A percentile compares a stretch with the other conserved stretches of the same genome.
phyloP scores from a whole-genome alignment of 2,888 invertebrate species.

The Tridacna crocea region DNA sequence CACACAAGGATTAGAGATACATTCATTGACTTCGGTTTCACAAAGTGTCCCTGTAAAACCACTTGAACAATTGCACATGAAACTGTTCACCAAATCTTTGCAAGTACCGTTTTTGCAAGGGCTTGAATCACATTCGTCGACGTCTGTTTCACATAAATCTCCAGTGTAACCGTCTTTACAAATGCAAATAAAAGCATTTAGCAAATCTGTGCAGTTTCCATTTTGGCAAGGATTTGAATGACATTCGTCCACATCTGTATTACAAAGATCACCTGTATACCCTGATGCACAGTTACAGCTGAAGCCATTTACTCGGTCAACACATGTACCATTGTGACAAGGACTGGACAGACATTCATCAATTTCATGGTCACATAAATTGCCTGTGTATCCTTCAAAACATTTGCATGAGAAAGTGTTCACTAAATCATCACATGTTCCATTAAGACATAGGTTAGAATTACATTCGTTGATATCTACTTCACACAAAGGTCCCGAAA shows the following conservation, averaged over 20 bases:
- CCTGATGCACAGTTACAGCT: neutral
- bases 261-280: neutral
- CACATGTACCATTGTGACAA: neutral
- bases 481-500: neutral
- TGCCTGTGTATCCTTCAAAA: conserved; percentile 54
- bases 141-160: conserved; percentile 49
- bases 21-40: conserved; percentile 12
- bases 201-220: conserved; percentile 11
- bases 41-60: conserved; percentile 5
- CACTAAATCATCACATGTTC: conserved; percentile 56
- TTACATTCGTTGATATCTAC: neutral
- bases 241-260: conserved; percentile 20
- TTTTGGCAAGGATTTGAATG: neutral
- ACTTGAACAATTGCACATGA: neutral
- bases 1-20: neutral
- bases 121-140: conserved; percentile 3
- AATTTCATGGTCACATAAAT: neutral
- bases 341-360: neutral
- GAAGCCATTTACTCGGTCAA: neutral
- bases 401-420: conserved; percentile 65
- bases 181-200: neutral
- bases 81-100: neutral
- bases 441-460: conserved; percentile 34
- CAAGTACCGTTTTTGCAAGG: conserved; percentile 42
- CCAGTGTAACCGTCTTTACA: conserved; percentile 40